phyloP scores from a whole-genome alignment of 2,113 vertebrate species.

The Copsychus sechellarum region DNA sequence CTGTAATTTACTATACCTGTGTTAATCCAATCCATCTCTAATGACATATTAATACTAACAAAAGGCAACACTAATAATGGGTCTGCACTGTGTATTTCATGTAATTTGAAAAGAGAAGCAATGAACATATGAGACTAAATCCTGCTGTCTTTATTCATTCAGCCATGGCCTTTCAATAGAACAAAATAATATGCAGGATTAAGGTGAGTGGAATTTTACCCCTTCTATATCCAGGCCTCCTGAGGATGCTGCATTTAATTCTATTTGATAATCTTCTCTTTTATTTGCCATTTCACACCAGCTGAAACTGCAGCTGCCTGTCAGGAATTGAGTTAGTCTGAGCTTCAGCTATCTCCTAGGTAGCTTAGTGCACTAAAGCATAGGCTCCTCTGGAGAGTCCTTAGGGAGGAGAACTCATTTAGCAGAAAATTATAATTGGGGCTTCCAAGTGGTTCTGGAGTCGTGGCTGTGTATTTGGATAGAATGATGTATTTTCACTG shows the following conservation, averaged over 20 bases:
- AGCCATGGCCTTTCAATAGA: background rate
- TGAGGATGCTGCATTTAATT: constrained; percentile 35
- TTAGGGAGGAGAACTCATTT: constrained; percentile 43
- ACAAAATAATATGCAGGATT: constrained; percentile 15
- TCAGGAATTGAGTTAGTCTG: constrained; percentile 37
- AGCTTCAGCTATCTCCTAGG: background rate
- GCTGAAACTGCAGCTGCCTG: constrained; percentile 55
- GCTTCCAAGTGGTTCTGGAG: constrained; percentile 25
- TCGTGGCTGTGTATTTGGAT: background rate
- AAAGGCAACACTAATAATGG: background rate
- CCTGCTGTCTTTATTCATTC: background rate
- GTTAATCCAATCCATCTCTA: background rate
- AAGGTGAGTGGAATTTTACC: constrained; percentile 29
- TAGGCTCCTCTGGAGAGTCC: background rate
- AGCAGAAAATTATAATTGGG: constrained; percentile 33
- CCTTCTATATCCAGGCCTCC: constrained; percentile 2
- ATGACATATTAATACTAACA: background rate
- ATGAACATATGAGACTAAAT: background rate
- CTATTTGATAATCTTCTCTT: constrained; percentile 15
- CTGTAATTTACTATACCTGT: background rate
- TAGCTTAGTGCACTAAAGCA: background rate
- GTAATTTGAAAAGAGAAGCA: background rate
- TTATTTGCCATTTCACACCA: constrained; percentile 52
- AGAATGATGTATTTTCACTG: background rate
- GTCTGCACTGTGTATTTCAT: background rate